Base-by-base conservation (phyloP, 2,113 vertebrate genomes). In the Connochaetes taurinus region DNA sequence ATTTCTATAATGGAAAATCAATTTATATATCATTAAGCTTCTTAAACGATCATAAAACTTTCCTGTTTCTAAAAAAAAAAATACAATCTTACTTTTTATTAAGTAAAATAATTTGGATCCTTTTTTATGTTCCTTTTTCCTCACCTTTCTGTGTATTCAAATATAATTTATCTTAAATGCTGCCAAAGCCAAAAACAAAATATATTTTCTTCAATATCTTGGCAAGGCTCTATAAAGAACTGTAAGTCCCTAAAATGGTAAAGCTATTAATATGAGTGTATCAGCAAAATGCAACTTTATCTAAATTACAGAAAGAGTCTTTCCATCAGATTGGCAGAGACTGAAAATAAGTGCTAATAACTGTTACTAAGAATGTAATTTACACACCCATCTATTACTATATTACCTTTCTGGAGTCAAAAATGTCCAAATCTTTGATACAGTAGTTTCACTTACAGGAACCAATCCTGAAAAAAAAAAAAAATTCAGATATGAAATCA, bases 131-230 rank as follows among this genome's bases (percentile, higher is more conserved):
- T 87, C 40, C 33, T 95, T 97, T 97, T 89, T 86, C 36, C 91
- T 94, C 16, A 93, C 33, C 50, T 95, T 95, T 80, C 83, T 90
- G 2, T 96, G 50, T 93, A 13, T 90, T 90, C 47, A 96, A 97
- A 52, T 95, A 31, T 13, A 97, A 71, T 92, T 97, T 95, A 76
- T 89, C 97, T 96, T 90, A 9, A 94, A 90, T 92, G 91, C 53
- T 97, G 78, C 4, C 25, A 87, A 93, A 94, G n/a, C 87, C 57
- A 95, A 80, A 81, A 86, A 86, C 78, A 94, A 90, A 71, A 90
- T 67, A 52, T 25, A 93, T 52, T 93, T 74, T 97, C 57, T 58
- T 95, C 36, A 91, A 62, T n/a, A 80, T 93, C 27, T 93, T 15
- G 50, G 17, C 45, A 91, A 96, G 52, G 52, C 12, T 55, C 81